phyloP scores from a whole-genome alignment of 2,113 vertebrate genomes.

The Micromys minutus region DNA sequence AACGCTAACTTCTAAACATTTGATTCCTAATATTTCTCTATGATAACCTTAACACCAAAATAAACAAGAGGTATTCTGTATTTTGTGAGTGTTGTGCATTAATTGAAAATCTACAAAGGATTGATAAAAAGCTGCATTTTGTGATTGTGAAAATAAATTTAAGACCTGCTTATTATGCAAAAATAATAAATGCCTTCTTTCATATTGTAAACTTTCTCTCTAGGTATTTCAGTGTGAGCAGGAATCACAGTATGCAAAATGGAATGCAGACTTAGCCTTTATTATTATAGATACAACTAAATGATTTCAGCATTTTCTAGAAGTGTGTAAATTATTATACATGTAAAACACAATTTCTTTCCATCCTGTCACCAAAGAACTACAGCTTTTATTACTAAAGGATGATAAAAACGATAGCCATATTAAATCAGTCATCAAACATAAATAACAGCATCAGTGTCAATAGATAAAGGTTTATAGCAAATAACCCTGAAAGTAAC shows the following conservation, averaged over 20 bases:
- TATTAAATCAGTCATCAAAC: slow-evolving; percentile 9
- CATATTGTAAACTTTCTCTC: background rate
- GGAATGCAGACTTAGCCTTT: background rate
- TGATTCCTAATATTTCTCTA: background rate
- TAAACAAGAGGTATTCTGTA: background rate
- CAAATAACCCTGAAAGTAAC: slow-evolving; percentile 23
- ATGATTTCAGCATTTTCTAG: background rate
- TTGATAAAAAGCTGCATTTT: background rate
- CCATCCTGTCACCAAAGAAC: background rate
- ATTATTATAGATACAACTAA: background rate
- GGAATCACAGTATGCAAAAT: background rate
- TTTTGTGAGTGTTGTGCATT: background rate
- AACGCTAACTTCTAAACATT: background rate
- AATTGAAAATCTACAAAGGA: background rate
- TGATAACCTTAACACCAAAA: background rate
- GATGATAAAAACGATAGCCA: slow-evolving; percentile 21
- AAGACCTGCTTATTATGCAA: background rate
- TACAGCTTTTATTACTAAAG: background rate
- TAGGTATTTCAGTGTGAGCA: background rate
- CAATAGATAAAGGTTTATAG: background rate
- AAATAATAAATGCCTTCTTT: background rate
- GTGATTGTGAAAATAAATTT: background rate
- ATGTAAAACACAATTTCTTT: background rate
- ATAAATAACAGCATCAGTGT: background rate
- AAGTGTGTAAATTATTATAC: background rate